These are phyloP conservation scores for Cacoxenus indagator DNA, from an alignment of 2,888 invertebrate genomes.

Conservation along the genomic window DNA sequence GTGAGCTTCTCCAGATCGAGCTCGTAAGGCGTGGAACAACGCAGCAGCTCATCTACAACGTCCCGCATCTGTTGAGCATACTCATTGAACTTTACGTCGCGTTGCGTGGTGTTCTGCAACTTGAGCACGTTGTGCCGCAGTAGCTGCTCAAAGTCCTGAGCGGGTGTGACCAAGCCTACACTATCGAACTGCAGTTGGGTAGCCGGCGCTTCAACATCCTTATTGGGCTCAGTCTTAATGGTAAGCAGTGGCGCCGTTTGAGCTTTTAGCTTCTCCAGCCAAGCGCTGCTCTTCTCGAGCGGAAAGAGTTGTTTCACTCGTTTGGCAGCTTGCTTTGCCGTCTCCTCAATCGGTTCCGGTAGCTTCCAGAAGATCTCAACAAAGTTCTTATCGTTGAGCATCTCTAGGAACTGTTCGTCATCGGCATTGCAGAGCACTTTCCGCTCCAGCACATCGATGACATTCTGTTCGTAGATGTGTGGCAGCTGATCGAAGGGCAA, in stretches of 20 bases:
- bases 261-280: slow-evolving; percentile 39
- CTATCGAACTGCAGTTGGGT: slow-evolving; percentile 42
- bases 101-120: slow-evolving; percentile 49
- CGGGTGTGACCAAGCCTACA: slow-evolving; percentile 76
- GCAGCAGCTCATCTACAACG: slow-evolving; percentile 57
- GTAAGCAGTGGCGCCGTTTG: slow-evolving; percentile 19
- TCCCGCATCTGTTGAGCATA: slow-evolving; percentile 61
- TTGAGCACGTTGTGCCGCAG: slow-evolving; percentile 65
- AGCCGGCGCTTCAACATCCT: neutral
- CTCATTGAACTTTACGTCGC: slow-evolving; percentile 56
- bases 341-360: slow-evolving; percentile 72
- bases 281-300: slow-evolving; percentile 67
- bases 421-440: slow-evolving; percentile 42
- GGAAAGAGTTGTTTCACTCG: slow-evolving; percentile 72
- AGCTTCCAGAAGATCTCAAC: slow-evolving; percentile 68
- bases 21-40: slow-evolving; percentile 43
- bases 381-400: slow-evolving; percentile 67
- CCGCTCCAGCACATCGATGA: slow-evolving; percentile 60
- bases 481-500: slow-evolving; percentile 73
- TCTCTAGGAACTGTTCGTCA: slow-evolving; percentile 39
- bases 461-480: slow-evolving; percentile 64
- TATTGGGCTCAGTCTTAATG: slow-evolving; percentile 36
- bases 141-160: slow-evolving; percentile 74
- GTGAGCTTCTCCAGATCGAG: slow-evolving; percentile 54
- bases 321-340: slow-evolving; percentile 71